Evolutionary conservation across 2,888 invertebrate genomes (phyloP).

Genomic region (Phrixothrix hirtus): DNA sequence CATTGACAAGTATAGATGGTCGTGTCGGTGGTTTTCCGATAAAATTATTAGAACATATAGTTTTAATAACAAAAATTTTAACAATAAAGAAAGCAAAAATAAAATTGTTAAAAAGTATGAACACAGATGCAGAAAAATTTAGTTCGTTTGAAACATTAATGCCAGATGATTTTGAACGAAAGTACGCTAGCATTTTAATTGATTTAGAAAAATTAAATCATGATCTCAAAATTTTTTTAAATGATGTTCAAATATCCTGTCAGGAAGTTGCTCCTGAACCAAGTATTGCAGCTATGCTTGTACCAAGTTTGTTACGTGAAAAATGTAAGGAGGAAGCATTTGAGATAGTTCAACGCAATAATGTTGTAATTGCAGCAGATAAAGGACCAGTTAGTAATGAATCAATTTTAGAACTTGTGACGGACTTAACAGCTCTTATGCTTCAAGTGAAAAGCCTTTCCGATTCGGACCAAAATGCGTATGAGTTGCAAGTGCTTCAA

Average conservation of each 20-base stretch:
- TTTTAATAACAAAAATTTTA: slow-evolving; percentile 84
- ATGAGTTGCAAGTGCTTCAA: slow-evolving; percentile 86
- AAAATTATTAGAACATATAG: slow-evolving; percentile 82
- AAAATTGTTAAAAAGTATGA: slow-evolving; percentile 79
- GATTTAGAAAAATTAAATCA: slow-evolving; percentile 90
- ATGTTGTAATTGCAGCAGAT: slow-evolving; percentile 63
- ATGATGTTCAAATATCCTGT: slow-evolving; percentile 81
- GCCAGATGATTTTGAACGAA: slow-evolving; percentile 85
- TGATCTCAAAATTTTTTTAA: slow-evolving; percentile 83
- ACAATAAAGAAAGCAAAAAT: slow-evolving; percentile 81
- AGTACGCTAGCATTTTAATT: slow-evolving; percentile 85
- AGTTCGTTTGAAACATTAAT: slow-evolving; percentile 78
- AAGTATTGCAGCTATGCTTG: slow-evolving; percentile 82
- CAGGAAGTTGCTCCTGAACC: slow-evolving; percentile 88
- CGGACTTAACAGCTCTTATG: slow-evolving; percentile 87
- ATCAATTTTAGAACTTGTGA: slow-evolving; percentile 76
- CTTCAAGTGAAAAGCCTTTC: slow-evolving; percentile 81
- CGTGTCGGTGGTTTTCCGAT: slow-evolving; percentile 82
- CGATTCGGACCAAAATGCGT: slow-evolving; percentile 83
- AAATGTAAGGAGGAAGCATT: slow-evolving; percentile 85
- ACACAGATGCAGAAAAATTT: slow-evolving; percentile 86
- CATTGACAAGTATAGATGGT: slow-evolving; percentile 51
- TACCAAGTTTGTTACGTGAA: slow-evolving; percentile 85
- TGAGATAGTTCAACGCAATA: slow-evolving; percentile 76
- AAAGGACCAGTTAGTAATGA: slow-evolving; percentile 58